A percentile compares a stretch with the other conserved stretches of the same genome.
phyloP scores from a whole-genome alignment of 2,797 vertebrate genomes.

The Channa striata region DNA sequence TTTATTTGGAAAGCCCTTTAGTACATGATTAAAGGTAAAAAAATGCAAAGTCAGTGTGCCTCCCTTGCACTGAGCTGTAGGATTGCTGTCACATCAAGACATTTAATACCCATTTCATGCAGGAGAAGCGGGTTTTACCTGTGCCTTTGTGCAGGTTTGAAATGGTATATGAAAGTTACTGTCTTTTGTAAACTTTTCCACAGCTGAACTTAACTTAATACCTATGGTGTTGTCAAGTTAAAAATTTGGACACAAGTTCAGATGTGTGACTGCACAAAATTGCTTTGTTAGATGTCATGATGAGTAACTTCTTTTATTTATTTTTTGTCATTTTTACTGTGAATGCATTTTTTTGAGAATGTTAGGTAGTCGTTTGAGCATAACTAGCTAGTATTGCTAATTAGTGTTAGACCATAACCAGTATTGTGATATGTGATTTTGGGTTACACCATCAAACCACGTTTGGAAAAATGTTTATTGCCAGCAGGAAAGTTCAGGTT shows the following conservation, averaged over 20 bases:
- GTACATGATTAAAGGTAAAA: neutral
- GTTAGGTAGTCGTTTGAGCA: too few species aligned
- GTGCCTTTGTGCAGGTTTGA: neutral
- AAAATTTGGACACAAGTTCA: neutral
- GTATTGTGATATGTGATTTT: neutral
- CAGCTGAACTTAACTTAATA: neutral
- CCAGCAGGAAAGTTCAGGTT: slow-evolving; percentile 15
- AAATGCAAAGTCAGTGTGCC: neutral
- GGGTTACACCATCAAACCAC: neutral
- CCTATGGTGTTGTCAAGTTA: neutral
- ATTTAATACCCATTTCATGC: neutral
- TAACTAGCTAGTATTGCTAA: neutral
- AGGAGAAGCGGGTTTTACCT: slow-evolving; percentile 4
- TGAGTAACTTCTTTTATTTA: too few species aligned
- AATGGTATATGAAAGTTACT: neutral
- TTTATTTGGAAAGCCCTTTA: neutral
- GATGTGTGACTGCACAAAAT: neutral
- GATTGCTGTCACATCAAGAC: slow-evolving; percentile 9
- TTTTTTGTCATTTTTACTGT: too few species aligned
- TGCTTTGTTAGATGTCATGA: neutral
- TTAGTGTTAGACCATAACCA: neutral
- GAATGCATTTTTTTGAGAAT: neutral
- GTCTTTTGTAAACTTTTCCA: slow-evolving; percentile 2
- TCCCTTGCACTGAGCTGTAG: neutral
- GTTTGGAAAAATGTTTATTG: neutral